Evolutionary conservation across 2,113 vertebrate species (phyloP).

Genomic region (Rhabdornis inornatus): DNA sequence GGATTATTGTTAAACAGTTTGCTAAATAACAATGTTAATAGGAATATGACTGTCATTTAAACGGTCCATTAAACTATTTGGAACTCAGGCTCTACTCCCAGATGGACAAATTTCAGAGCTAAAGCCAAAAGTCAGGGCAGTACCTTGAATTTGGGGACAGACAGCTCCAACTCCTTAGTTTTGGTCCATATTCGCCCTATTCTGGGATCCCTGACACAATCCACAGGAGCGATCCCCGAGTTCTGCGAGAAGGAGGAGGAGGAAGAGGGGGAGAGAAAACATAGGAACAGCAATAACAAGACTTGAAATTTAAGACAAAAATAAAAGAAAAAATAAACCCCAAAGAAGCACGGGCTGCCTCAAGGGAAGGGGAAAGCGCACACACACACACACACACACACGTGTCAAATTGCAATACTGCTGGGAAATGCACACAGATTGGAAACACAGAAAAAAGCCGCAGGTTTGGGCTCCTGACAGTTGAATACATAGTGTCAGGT

Average conservation of each 20-base stretch:
- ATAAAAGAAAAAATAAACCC: constrained; percentile 26
- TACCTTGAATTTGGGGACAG: constrained; percentile 98
- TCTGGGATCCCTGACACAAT: constrained; percentile 92
- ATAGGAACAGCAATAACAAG: not conserved
- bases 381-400: not conserved
- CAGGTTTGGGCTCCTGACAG: constrained; percentile 61
- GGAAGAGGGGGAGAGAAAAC: not conserved
- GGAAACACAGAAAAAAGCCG: constrained; percentile 43
- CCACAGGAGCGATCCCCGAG: constrained; percentile 90
- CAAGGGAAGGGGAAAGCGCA: not conserved
- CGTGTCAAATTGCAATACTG: constrained; percentile 68
- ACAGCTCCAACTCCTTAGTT: constrained; percentile 94
- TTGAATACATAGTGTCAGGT: constrained; percentile 59
- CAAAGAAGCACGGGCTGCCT: not conserved
- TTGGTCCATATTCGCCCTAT: constrained; percentile 96
- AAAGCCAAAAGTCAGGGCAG: not conserved
- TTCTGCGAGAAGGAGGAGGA: constrained; percentile 74
- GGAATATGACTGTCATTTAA: constrained; percentile 18
- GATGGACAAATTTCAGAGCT: not conserved
- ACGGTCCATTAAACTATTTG: constrained; percentile 16
- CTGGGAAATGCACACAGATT: constrained; percentile 59
- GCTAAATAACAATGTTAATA: constrained; percentile 15
- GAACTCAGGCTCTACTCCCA: not conserved
- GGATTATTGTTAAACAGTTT: not conserved
- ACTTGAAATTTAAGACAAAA: constrained; percentile 21